Conservation (phyloP, 2,888 invertebrate genomes). For the Pelosia muscerda region DNA sequence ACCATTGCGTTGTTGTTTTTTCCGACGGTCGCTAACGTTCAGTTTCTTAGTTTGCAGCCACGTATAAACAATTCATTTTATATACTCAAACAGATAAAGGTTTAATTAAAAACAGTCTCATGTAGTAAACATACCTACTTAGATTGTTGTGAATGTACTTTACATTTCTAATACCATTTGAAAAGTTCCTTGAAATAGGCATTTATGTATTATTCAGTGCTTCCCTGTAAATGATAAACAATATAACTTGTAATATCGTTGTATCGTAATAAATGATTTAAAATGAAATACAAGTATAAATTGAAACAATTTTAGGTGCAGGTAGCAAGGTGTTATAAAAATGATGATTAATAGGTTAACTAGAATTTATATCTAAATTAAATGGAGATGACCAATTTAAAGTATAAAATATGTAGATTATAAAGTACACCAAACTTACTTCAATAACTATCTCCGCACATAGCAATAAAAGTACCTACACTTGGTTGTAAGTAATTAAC, state of each 20-base stretch:
- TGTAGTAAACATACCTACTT: background rate
- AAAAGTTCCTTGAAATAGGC: background rate
- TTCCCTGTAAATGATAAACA: too few species aligned
- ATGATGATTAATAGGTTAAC: background rate
- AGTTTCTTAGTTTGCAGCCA: background rate
- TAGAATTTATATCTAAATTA: conserved; percentile 5
- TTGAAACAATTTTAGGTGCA: background rate
- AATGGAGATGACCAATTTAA: conserved; percentile 14
- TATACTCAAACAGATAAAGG: background rate
- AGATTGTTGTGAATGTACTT: background rate
- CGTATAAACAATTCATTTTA: background rate
- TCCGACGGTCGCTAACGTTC: background rate
- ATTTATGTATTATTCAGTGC: background rate
- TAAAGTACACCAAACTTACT: background rate
- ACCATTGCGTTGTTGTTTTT: background rate
- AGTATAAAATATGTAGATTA: background rate
- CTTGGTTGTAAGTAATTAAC: background rate
- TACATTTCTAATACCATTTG: background rate
- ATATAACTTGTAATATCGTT: too few species aligned
- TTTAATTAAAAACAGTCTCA: background rate
- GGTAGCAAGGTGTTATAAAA: background rate
- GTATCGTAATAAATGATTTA: too few species aligned
- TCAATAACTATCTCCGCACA: conserved; percentile 4
- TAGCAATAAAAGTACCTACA: conserved; percentile 1
- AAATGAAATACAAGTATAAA: background rate